Conservation (phyloP, 2,113 vertebrate species). For the Labeo rohita region DNA sequence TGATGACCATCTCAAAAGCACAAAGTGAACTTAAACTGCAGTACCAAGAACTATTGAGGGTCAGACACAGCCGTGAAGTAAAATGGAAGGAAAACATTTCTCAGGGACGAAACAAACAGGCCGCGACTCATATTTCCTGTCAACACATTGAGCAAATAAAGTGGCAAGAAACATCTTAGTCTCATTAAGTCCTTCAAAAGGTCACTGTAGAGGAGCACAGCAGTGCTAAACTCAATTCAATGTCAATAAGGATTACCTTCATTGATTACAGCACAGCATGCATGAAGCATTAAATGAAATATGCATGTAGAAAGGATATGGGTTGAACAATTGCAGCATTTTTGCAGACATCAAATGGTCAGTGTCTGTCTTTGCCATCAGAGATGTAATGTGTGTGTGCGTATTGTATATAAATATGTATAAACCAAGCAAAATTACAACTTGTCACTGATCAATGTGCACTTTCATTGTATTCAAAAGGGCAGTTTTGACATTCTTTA, state of each 20-base stretch:
- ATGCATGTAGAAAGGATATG: not conserved
- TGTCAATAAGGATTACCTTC: slow-evolving; percentile 42
- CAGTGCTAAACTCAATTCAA: not conserved
- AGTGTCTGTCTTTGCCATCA: not conserved
- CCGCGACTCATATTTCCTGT: not conserved
- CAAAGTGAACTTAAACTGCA: slow-evolving; percentile 55
- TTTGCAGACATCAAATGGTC: not conserved
- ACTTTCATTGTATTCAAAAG: not conserved
- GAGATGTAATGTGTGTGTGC: not conserved
- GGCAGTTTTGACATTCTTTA: not conserved
- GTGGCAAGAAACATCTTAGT: not conserved
- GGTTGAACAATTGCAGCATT: not conserved
- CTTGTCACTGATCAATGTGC: not conserved
- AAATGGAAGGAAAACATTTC: not conserved
- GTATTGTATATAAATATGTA: not conserved
- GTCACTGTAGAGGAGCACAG: not conserved
- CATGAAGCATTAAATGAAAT: slow-evolving; percentile 26
- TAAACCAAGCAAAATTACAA: not conserved
- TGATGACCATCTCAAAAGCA: slow-evolving; percentile 70
- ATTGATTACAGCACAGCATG: slow-evolving; percentile 32
- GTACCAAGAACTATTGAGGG: not conserved
- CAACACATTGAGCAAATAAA: not conserved
- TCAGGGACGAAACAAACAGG: not conserved
- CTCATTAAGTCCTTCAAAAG: slow-evolving; percentile 23
- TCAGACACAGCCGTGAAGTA: not conserved